Percentiles rank a stretch among this genome's conserved stretches.
Conservation (phyloP, 2,797 vertebrate species). For the Hippoglossus hippoglossus region DNA sequence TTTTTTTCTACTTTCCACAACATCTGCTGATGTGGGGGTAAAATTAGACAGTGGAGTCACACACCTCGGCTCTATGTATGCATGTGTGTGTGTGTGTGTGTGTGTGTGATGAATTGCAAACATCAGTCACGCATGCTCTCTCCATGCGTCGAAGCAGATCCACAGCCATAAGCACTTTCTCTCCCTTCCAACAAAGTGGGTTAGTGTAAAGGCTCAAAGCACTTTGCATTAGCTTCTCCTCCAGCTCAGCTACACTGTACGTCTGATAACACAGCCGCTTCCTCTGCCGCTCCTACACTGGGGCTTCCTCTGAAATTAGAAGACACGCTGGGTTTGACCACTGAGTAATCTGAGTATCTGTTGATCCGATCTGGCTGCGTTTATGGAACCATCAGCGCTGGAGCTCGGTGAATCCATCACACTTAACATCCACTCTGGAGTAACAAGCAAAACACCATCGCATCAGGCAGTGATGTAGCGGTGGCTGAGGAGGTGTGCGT, state of each 20-base stretch:
- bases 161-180: conserved; percentile 28
- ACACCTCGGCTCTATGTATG: neutral
- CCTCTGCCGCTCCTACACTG: neutral
- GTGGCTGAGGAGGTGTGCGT: conserved; percentile 8
- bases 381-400: conserved; percentile 8
- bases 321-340: neutral
- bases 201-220: conserved; percentile 34
- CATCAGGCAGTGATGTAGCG: conserved; percentile 29
- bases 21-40: neutral
- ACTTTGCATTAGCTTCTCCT: conserved; percentile 30
- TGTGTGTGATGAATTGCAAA: conserved; percentile 25
- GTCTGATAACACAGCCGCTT: neutral
- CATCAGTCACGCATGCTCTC: conserved; percentile 42
- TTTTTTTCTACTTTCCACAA: neutral
- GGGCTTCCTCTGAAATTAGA: neutral
- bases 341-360: conserved; percentile 3
- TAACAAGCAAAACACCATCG: conserved; percentile 44
- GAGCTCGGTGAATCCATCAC: conserved; percentile 45
- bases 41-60: neutral
- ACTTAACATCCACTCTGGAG: conserved; percentile 35
- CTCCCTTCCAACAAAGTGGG: conserved; percentile 20
- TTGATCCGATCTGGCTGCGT: conserved; percentile 12
- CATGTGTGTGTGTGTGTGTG: neutral
- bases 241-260: conserved; percentile 21
- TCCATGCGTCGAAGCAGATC: conserved; percentile 29